Percentiles rank a stretch among this genome's conserved stretches.
Conservation (phyloP, 2,888 invertebrate genomes). For the Pimpla rufipes region DNA sequence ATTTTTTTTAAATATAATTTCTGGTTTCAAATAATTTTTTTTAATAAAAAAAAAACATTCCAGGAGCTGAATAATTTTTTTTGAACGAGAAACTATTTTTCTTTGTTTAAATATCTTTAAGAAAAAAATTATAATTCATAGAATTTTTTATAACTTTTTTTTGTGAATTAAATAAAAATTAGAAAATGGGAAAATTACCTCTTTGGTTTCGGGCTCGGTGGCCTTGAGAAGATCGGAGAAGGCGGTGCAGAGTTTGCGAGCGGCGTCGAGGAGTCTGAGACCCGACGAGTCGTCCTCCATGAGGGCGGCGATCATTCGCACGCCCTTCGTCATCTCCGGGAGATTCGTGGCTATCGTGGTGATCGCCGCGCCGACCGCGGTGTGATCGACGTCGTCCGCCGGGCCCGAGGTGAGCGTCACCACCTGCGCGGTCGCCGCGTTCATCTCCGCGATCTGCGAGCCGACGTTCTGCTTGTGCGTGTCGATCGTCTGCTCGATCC, state of each 20-base stretch:
- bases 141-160: no score
- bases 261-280: slow-evolving; percentile 95
- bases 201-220: slow-evolving; percentile 97
- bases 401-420: slow-evolving; percentile 94
- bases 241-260: slow-evolving; percentile 95
- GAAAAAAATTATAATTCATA: background rate
- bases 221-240: slow-evolving; percentile 98
- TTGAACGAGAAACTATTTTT: background rate
- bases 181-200: slow-evolving; percentile 85
- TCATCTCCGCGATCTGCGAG: slow-evolving; percentile 99
- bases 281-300: slow-evolving; percentile 95
- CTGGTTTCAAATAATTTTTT: background rate
- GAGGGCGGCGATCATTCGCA: slow-evolving; percentile 97
- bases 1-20: background rate
- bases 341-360: slow-evolving; percentile 98
- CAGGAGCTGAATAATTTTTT: background rate
- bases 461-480: slow-evolving; percentile 98
- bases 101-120: background rate
- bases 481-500: slow-evolving; percentile 97
- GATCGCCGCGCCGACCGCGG: slow-evolving; percentile 98
- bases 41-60: background rate
- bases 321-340: slow-evolving; percentile 97
- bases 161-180: background rate
- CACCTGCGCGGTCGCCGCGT: slow-evolving; percentile 99
- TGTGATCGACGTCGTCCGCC: slow-evolving; percentile 96